phyloP scores from a whole-genome alignment of 2,888 invertebrate species.

The Anorthoa munda region DNA sequence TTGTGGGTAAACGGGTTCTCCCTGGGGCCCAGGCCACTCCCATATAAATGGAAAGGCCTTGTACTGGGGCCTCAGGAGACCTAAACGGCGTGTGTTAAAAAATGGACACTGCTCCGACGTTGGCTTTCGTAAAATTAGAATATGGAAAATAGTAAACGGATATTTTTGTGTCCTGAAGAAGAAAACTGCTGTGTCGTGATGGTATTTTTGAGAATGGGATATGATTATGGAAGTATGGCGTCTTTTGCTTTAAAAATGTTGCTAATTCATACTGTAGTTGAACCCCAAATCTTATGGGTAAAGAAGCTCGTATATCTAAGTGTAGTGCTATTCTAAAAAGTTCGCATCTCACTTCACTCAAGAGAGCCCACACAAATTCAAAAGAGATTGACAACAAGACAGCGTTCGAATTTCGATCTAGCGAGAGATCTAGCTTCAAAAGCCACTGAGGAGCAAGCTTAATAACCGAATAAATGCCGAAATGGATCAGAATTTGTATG shows the following conservation, averaged over 20 bases:
- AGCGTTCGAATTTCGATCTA: too few species aligned
- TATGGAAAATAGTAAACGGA: slow-evolving; percentile 49
- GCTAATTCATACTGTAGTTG: neutral
- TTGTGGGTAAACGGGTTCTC: slow-evolving; percentile 55
- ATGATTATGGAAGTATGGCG: too few species aligned
- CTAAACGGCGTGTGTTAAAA: slow-evolving; percentile 55
- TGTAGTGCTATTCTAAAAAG: neutral
- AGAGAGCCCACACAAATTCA: too few species aligned
- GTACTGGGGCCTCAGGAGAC: slow-evolving; percentile 54
- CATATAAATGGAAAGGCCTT: slow-evolving; percentile 70
- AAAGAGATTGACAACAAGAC: too few species aligned
- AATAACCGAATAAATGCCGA: too few species aligned
- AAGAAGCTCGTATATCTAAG: neutral
- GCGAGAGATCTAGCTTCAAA: neutral
- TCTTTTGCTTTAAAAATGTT: neutral
- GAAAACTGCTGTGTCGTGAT: neutral
- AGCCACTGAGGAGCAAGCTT: too few species aligned
- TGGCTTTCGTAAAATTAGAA: slow-evolving; percentile 57
- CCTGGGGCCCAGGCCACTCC: slow-evolving; percentile 56
- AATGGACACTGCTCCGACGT: slow-evolving; percentile 60
- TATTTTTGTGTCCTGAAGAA: slow-evolving; percentile 12
- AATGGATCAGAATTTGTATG: too few species aligned
- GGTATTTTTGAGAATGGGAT: neutral
- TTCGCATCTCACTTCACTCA: too few species aligned
- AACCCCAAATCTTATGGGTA: neutral